Base-by-base conservation (phyloP, 2,888 invertebrate genomes). In the Conops quadrifasciatus region DNA sequence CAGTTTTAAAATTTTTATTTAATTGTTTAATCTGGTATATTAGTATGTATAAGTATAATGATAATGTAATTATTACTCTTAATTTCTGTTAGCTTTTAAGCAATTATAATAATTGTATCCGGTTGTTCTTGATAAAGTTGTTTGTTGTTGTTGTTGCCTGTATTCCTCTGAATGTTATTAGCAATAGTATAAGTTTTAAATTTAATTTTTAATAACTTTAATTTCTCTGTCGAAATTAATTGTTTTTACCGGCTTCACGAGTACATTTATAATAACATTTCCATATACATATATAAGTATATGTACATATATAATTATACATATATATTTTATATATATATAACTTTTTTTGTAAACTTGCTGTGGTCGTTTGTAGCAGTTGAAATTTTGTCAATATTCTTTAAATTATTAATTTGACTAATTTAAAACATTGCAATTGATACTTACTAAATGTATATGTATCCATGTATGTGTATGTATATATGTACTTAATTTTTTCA, bases 1-100 rank as follows among this genome's bases (percentile, higher is more conserved):
- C 85, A 85, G 83, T 85, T 84, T 83, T 85, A 83, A 84, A 85
- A 84, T 84, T 82, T 36, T 83, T 81, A 83, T 85, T 84, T 81
- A 83, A 79, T 83, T 81, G 80, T 78, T 84, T 80, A 78, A 79
- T 68, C 51, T 60, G 49, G 60, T 68, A 62, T 51, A 51, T 67
- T 62, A 51, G 60, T 60, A 26, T 68, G 68, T 68, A 68, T 68
- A 62, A 36, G 51, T 68, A 30, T 68, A 68, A 49, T 67, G 45
- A 49, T 59, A n/a, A 43, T 21, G 19, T 60, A 58, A 28, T 62
- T 28, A 43, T 59, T 47, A 47, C 7, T 45, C 26, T 56, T 58
- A 45, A 47, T 53, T 49, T 58, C 26, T 60, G 60, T 68, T 24
- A 51, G 62, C 58, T 60, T 28, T 68, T 62, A 36, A 62, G 68